Evolutionary conservation across 37 sponge, comb jelly and placozoan genomes (phyloP).

Genomic region (Geodia barretti): DNA sequence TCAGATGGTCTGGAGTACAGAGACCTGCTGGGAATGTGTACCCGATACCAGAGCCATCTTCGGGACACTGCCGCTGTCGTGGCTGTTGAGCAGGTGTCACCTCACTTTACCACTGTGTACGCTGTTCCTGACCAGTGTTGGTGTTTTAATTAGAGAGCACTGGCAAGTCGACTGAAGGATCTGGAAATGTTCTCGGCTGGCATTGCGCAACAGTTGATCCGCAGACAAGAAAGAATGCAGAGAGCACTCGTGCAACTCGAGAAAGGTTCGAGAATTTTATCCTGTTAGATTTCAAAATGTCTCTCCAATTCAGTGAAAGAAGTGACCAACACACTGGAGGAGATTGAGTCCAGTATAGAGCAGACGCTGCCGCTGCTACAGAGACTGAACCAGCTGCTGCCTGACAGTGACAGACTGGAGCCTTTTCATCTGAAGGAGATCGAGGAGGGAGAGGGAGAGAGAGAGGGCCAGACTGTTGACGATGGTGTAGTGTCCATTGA

Average conservation of each 20-base stretch:
- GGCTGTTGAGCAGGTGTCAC: slow-evolving; percentile 33
- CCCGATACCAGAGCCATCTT: slow-evolving; percentile 43
- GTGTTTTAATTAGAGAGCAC: slow-evolving; percentile 18
- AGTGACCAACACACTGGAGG: slow-evolving; percentile 21
- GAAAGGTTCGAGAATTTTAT: slow-evolving; percentile 25
- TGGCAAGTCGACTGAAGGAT: slow-evolving; percentile 62
- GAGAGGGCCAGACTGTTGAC: too few species aligned
- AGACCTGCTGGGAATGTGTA: slow-evolving; percentile 11
- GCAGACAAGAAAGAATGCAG: slow-evolving; percentile 50
- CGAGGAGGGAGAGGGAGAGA: neutral
- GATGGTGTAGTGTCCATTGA: too few species aligned
- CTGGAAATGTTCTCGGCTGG: slow-evolving; percentile 70
- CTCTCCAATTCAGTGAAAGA: slow-evolving; percentile 41
- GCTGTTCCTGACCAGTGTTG: slow-evolving; percentile 4
- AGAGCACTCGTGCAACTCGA: slow-evolving; percentile 30
- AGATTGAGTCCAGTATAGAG: slow-evolving; percentile 18
- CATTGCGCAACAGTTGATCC: slow-evolving; percentile 48
- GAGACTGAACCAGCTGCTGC: slow-evolving; percentile 45
- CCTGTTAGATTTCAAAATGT: neutral
- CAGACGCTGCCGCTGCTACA: slow-evolving; percentile 36
- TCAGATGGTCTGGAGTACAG: slow-evolving; percentile 41
- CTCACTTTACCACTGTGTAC: too few species aligned
- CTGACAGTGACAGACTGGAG: slow-evolving; percentile 40
- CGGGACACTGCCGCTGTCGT: slow-evolving; percentile 19
- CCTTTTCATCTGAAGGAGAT: neutral